Percentiles rank a stretch among this genome's conserved stretches.
These are phyloP conservation scores for Columba livia DNA, from an alignment of 2,113 vertebrate genomes.

Conservation along the genomic window DNA sequence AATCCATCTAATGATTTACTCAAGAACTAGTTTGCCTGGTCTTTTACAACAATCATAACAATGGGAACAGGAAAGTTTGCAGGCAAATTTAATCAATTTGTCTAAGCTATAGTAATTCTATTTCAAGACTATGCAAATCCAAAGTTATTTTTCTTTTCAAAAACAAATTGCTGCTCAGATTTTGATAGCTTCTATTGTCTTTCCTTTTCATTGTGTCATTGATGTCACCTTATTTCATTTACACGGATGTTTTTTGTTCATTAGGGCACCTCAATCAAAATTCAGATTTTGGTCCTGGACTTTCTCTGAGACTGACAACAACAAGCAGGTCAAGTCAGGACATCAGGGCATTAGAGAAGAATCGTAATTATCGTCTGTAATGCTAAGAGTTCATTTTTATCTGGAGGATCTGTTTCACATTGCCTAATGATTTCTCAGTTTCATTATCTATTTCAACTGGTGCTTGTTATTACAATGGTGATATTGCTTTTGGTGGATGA, in stretches of 20 bases:
- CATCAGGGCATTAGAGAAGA: background rate
- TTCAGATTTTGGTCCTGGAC: background rate
- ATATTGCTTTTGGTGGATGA: slow-evolving; percentile 10
- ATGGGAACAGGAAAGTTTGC: background rate
- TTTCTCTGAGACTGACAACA: background rate
- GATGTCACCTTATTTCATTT: background rate
- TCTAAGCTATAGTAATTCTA: background rate
- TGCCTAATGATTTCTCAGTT: slow-evolving; percentile 28
- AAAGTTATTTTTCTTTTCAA: slow-evolving; percentile 42
- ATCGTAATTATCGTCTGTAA: background rate
- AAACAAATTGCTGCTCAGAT: slow-evolving; percentile 8
- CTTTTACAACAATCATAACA: background rate
- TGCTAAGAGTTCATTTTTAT: background rate
- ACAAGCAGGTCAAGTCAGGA: background rate
- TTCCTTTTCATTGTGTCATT: background rate
- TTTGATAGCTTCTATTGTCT: slow-evolving; percentile 41
- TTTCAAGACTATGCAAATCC: slow-evolving; percentile 46
- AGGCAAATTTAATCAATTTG: slow-evolving; percentile 18
- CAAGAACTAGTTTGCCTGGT: background rate
- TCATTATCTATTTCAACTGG: slow-evolving; percentile 18
- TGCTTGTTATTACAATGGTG: background rate
- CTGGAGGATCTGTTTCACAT: background rate
- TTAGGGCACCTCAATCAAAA: slow-evolving; percentile 18
- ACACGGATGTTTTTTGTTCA: background rate
- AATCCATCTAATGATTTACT: background rate